Evolutionary conservation across 2,113 vertebrate genomes (phyloP).

Genomic region (Dendrocopos noguchii): DNA sequence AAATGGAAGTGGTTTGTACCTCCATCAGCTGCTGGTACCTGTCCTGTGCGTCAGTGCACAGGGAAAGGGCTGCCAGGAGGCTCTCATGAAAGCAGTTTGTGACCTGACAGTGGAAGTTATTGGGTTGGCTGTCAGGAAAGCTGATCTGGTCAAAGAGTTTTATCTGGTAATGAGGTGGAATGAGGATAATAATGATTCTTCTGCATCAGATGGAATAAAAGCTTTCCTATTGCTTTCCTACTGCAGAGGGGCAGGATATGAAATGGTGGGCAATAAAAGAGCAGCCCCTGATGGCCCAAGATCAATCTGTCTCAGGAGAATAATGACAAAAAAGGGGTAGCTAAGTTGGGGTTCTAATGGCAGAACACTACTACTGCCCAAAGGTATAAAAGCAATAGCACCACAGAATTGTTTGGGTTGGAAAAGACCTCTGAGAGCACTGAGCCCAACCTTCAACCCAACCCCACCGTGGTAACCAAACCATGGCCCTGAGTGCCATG

Average conservation of each 20-base stretch:
- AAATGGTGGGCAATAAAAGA: neutral
- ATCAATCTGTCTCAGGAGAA: neutral
- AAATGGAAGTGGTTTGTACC: neutral
- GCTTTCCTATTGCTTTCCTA: neutral
- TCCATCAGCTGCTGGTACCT: neutral
- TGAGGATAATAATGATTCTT: neutral
- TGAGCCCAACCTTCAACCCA: no score
- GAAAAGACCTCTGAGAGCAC: no score
- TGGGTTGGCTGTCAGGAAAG: neutral
- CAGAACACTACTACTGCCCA: neutral
- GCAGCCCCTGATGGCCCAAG: neutral
- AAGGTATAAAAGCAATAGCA: neutral
- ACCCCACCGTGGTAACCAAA: no score
- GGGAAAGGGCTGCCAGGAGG: neutral
- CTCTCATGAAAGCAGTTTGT: neutral
- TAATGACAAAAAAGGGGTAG: neutral
- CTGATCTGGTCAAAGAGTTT: neutral
- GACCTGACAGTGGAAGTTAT: neutral
- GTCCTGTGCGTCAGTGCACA: neutral
- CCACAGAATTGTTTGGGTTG: no score
- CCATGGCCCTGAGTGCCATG: no score
- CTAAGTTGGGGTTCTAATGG: neutral
- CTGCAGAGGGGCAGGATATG: accelerated
- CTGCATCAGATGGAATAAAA: neutral
- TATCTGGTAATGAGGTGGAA: neutral